Evolutionary conservation across 2,888 invertebrate genomes (phyloP).

Genomic region (Scaptodrosophila latifasciaeformis): DNA sequence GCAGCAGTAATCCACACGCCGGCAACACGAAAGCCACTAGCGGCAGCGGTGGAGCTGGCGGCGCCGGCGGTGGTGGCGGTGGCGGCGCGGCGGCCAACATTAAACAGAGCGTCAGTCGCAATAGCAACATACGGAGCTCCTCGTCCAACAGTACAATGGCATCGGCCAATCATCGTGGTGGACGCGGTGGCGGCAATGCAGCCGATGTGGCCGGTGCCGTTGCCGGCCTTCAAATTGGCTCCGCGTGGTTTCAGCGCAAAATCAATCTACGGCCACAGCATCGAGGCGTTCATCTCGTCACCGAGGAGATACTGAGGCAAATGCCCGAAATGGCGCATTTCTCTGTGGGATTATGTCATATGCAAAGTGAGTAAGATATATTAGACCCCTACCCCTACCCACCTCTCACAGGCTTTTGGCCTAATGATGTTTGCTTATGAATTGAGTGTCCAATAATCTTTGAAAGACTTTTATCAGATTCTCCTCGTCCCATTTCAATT

Average conservation of each 20-base stretch:
- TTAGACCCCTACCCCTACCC: not conserved
- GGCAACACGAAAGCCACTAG: constrained; percentile 66
- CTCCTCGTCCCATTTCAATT: no score
- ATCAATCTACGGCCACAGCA: constrained; percentile 96
- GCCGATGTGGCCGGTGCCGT: constrained; percentile 59
- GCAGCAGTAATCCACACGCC: constrained; percentile 67
- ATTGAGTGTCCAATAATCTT: constrained; percentile 4
- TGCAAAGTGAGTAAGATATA: constrained; percentile 98
- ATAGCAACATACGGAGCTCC: constrained; percentile 75
- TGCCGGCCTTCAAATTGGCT: constrained; percentile 94
- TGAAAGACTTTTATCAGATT: no score
- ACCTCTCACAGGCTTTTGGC: not conserved
- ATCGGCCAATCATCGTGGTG: constrained; percentile 75
- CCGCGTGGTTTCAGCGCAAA: constrained; percentile 98
- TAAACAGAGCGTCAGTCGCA: constrained; percentile 73
- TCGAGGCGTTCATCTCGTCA: constrained; percentile 96
- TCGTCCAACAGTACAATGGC: constrained; percentile 76
- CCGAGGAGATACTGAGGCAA: constrained; percentile 96
- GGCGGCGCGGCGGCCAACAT: constrained; percentile 53
- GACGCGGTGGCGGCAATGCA: constrained; percentile 59
- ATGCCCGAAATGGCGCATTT: constrained; percentile 96
- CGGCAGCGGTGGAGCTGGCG: constrained; percentile 69
- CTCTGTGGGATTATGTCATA: constrained; percentile 95
- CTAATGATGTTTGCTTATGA: not conserved
- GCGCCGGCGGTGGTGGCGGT: constrained; percentile 51